Base-by-base conservation (phyloP, 2,113 vertebrate species). In the Bubalus kerabau region DNA sequence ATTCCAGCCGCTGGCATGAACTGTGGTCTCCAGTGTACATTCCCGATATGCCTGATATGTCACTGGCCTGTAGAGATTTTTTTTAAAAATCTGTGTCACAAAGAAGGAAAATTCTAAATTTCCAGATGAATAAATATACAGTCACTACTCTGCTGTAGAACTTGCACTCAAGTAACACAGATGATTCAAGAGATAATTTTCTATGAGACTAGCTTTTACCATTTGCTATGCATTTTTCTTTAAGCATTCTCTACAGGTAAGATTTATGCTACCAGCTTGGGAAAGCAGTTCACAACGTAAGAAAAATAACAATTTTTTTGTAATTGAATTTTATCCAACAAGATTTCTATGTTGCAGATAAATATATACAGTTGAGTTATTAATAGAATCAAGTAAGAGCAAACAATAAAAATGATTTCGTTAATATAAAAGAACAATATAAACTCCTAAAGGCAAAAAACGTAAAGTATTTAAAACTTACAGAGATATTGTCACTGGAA, bases 1-100 rank as follows among this genome's bases (percentile, higher is more conserved):
- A 97, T 97, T 99, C 99, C 99, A 99, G 88, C 99, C 99, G 40
- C 96, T 99, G 97, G 99, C 98, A 96, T 99, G 99, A 93, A 95
- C 95, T 12, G 99, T 98, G 48, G 99, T 97, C 92, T 99, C 99
- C 92, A 99, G 97, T 0, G 98, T 97, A 85, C 98, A 98, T 83
- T 99, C 98, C 97, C 98, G 99, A 87, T 99, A 99, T 60, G 98
- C 97, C 92, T 99, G 99, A 59, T 99, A 99, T 0, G 99, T 99
- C 98, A 99, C 98, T 48, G 99, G 99, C 98, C 99, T 99, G 98
- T 94, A 99, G 97, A 94, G 97, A 98, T 98, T 97, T 98, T 96
- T 91, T 97, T 97, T 81, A 93, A 97, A 98, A 98, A 95, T 97
- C 76, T 97, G 82, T 94, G 97, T 98, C 97, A 98, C 81, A 94